These are phyloP conservation scores for Willisornis vidua DNA, from an alignment of 2,113 vertebrate genomes.

Conservation along the genomic window DNA sequence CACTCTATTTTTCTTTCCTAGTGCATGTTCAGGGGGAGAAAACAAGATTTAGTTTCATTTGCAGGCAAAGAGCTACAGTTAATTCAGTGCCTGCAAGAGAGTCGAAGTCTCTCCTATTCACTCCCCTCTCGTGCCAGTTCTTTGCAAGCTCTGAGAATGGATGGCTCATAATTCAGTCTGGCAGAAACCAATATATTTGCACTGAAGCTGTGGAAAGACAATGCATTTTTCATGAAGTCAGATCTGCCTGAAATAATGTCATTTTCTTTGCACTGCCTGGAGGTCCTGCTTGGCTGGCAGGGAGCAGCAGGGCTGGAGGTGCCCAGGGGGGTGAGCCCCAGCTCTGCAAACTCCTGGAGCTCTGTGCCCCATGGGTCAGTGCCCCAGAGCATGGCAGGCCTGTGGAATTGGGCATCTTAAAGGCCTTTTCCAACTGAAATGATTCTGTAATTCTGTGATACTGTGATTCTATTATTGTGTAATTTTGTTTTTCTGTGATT, in stretches of 20 bases:
- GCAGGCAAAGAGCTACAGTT: neutral
- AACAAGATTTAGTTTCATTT: neutral
- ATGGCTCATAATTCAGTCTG: slow-evolving; percentile 25
- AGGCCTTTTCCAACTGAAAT: neutral
- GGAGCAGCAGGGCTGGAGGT: rapidly evolving
- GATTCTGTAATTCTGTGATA: neutral
- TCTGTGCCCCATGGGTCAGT: rapidly evolving
- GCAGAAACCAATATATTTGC: slow-evolving; percentile 18
- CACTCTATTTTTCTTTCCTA: neutral
- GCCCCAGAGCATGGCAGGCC: neutral
- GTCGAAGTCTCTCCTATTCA: neutral
- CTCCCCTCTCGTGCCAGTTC: neutral
- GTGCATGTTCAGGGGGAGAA: neutral
- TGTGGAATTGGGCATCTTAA: neutral
- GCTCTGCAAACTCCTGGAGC: neutral
- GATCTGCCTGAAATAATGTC: neutral
- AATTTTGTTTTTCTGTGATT: neutral
- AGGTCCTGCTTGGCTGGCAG: neutral
- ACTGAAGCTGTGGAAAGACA: neutral
- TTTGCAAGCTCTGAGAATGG: neutral
- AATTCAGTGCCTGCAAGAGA: neutral
- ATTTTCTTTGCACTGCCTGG: neutral
- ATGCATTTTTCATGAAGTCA: slow-evolving; percentile 45
- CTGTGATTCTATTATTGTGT: neutral
- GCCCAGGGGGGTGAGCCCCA: neutral